These are phyloP conservation scores for Eurois occulta DNA, from an alignment of 2,888 invertebrate genomes.

Conservation along the genomic window DNA sequence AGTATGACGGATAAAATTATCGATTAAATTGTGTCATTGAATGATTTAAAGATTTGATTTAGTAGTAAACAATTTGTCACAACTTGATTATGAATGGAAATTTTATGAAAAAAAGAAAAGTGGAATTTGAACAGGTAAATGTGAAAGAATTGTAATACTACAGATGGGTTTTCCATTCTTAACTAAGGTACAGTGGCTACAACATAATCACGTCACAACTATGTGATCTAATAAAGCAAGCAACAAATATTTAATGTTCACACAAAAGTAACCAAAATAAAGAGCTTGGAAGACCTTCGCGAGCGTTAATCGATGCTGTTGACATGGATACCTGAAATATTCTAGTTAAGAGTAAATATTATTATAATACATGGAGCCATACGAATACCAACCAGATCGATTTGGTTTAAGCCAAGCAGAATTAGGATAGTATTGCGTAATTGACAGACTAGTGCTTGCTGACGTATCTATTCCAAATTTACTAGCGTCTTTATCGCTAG, in stretches of 20 bases:
- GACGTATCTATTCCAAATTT: constrained; percentile 21
- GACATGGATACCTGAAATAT: constrained; percentile 21
- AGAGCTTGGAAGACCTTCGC: constrained; percentile 25
- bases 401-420: constrained; percentile 28
- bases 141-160: neutral
- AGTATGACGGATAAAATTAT: neutral
- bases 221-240: constrained; percentile 10
- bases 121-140: constrained; percentile 24
- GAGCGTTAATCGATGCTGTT: constrained; percentile 41
- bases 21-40: neutral
- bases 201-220: neutral
- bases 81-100: neutral
- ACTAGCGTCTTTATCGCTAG: constrained; percentile 16
- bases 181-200: neutral
- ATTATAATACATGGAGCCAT: constrained; percentile 1
- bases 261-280: constrained; percentile 15
- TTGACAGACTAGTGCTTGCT: constrained; percentile 8
- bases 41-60: constrained; percentile 4
- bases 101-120: neutral
- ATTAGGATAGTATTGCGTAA: constrained; percentile 35
- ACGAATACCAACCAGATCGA: constrained; percentile 13
- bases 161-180: neutral
- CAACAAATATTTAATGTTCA: constrained; percentile 11
- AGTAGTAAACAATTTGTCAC: neutral
- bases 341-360: constrained; percentile 20